Percentiles rank a stretch among this genome's conserved stretches.
phyloP scores from a whole-genome alignment of 2,113 vertebrate species.

The Pleuronectes platessa region DNA sequence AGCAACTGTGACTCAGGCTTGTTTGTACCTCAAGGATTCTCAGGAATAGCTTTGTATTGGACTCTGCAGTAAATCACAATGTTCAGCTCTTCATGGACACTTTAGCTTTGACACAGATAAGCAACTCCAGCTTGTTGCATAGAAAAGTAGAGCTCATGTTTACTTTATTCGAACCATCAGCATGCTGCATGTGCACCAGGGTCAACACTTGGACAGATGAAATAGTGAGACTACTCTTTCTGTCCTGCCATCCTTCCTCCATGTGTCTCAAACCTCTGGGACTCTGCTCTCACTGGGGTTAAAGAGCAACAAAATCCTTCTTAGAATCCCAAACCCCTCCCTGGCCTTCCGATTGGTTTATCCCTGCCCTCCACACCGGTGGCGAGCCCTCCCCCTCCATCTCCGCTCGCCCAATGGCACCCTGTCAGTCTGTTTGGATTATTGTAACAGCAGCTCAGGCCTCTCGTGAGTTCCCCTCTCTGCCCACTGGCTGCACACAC shows the following conservation, averaged over 20 bases:
- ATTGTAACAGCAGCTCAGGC: constrained; percentile 63
- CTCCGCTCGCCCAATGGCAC: constrained; percentile 30
- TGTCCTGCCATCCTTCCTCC: background rate
- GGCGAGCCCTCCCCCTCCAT: constrained; percentile 14
- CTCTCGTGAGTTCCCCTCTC: constrained; percentile 46
- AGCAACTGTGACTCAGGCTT: background rate
- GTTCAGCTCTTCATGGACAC: background rate
- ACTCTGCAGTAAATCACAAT: background rate
- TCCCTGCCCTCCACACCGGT: constrained; percentile 15
- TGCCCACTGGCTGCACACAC: constrained; percentile 21
- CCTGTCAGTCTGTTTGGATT: constrained; percentile 77
- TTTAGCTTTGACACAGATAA: too few species aligned
- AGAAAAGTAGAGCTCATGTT: too few species aligned
- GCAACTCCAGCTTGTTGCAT: background rate
- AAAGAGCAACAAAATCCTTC: constrained; percentile 40
- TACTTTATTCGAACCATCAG: too few species aligned
- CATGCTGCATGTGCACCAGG: too few species aligned
- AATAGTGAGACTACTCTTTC: background rate
- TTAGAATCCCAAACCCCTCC: constrained; percentile 36
- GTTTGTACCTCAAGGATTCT: background rate
- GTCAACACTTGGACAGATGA: too few species aligned
- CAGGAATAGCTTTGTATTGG: background rate
- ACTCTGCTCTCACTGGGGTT: constrained; percentile 36
- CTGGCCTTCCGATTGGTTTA: constrained; percentile 64
- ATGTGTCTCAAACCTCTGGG: constrained; percentile 23